Base-by-base conservation (phyloP, 2,113 vertebrate species). In the Chionis minor region DNA sequence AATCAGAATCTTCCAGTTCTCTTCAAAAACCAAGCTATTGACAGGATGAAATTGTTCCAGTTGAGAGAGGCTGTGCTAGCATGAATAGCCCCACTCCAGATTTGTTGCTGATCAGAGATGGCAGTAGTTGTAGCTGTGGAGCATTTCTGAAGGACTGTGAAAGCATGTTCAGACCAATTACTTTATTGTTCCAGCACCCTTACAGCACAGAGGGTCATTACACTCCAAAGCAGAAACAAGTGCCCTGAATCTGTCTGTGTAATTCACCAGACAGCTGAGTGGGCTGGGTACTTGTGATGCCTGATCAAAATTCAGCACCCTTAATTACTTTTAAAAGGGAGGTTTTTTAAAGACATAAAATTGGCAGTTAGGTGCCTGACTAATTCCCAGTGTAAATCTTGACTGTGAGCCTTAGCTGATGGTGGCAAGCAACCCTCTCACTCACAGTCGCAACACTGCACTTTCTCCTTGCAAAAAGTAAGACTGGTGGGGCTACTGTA, bases 21-120 rank as follows among this genome's bases (percentile, higher is more conserved):
- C 28, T 87, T 86, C 19, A 74, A 74, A 93, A 87, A 12, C 2
- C n/a, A 58, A 54, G 32, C 55, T 81, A 66, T 27, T 86, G 62
- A 70, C 51, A 70, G 63, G 65, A 33, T 70, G 44, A n/a, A 59
- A 91, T 9, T 42, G 33, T 72, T 95, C 14, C 40, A 12, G 22
- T 30, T 54, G 55, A 62, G 54, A 73, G 44, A 47, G 59, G 14
- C 77, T 91, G 45, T 81, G 55, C 30, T 40, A 70, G 19, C 33
- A 51, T 20, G 19, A 81, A 30, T 27, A 88, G 49, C 28, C 26
- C 17, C 18, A 12, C 52, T 90, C 51, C 63, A 75, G n/a, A 66
- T 90, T 79, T 82, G 66, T 42, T 96, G 54, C 40, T 90, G 58
- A 94, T 97, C 44, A 69, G 89, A 92, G 20, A 56, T 66, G 58